Evolutionary conservation across 2,113 vertebrate species (phyloP).

Genomic region (Seriola quinqueradiata): DNA sequence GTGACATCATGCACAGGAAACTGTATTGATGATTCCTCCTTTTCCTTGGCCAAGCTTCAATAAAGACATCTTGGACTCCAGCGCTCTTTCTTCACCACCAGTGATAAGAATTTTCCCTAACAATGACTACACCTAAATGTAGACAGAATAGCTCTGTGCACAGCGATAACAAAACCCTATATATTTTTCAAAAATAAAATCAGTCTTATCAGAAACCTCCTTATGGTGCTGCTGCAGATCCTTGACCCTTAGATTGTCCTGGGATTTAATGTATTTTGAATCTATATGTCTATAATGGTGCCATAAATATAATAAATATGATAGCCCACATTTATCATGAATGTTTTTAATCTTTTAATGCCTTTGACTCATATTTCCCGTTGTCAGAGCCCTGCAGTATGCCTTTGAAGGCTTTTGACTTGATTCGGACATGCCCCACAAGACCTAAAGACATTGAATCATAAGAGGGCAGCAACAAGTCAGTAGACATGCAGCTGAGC

Average conservation of each 20-base stretch:
- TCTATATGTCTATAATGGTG: background rate
- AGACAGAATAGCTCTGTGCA: too few relatives aligned
- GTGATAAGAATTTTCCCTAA: too few relatives aligned
- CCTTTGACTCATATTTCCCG: background rate
- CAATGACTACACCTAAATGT: too few relatives aligned
- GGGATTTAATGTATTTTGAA: background rate
- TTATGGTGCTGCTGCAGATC: too few relatives aligned
- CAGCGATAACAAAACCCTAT: too few relatives aligned
- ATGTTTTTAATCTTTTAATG: background rate
- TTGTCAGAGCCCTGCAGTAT: background rate
- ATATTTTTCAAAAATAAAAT: background rate
- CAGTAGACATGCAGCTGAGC: constrained; percentile 50
- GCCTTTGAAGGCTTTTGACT: background rate
- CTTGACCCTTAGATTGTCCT: background rate
- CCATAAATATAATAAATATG: background rate
- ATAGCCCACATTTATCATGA: background rate
- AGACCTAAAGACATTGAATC: constrained; percentile 32
- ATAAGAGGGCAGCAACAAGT: constrained; percentile 34
- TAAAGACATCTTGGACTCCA: too few relatives aligned
- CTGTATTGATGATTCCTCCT: too few relatives aligned
- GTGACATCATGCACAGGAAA: too few relatives aligned
- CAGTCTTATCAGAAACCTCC: background rate
- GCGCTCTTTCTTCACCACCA: too few relatives aligned
- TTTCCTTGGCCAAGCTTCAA: too few relatives aligned
- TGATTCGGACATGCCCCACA: constrained; percentile 16